Conservation (phyloP, 2,888 invertebrate species). For the Acleris literana region DNA sequence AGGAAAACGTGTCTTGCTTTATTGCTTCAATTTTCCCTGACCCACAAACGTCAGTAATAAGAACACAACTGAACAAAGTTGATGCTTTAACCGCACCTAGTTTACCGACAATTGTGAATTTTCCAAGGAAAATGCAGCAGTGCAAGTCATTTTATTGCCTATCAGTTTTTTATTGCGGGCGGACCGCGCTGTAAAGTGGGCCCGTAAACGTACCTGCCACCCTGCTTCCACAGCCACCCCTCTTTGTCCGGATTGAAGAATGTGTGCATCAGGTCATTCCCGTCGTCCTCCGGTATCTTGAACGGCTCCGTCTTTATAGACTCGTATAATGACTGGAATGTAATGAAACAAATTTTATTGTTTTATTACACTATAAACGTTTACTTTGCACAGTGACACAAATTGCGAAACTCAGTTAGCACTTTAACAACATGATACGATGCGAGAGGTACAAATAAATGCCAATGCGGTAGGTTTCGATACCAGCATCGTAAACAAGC, state of each 20-base stretch:
- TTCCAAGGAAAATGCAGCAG: too few relatives aligned
- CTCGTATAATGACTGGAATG: constrained; percentile 95
- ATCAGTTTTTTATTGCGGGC: neutral
- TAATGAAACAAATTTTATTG: constrained; percentile 32
- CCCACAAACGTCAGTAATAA: neutral
- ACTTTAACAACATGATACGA: constrained; percentile 16
- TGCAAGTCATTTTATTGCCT: neutral
- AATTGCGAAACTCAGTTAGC: neutral
- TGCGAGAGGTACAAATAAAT: constrained; percentile 20
- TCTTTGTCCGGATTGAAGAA: constrained; percentile 99
- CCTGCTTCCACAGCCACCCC: constrained; percentile 99
- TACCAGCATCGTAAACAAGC: constrained; percentile 19
- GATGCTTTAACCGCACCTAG: too few relatives aligned
- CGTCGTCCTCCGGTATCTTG: constrained; percentile 99
- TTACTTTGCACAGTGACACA: neutral
- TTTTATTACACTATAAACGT: neutral
- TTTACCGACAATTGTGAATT: too few relatives aligned
- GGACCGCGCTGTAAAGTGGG: constrained; percentile 7
- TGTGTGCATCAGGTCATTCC: constrained; percentile 99
- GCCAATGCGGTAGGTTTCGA: constrained; percentile 4
- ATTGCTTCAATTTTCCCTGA: neutral
- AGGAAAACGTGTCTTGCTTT: too few relatives aligned
- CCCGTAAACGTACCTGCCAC: constrained; percentile 83
- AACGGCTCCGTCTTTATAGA: constrained; percentile 99
- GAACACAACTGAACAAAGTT: neutral